phyloP scores from a whole-genome alignment of 2,888 invertebrate genomes.

The Megamerina dolium region DNA sequence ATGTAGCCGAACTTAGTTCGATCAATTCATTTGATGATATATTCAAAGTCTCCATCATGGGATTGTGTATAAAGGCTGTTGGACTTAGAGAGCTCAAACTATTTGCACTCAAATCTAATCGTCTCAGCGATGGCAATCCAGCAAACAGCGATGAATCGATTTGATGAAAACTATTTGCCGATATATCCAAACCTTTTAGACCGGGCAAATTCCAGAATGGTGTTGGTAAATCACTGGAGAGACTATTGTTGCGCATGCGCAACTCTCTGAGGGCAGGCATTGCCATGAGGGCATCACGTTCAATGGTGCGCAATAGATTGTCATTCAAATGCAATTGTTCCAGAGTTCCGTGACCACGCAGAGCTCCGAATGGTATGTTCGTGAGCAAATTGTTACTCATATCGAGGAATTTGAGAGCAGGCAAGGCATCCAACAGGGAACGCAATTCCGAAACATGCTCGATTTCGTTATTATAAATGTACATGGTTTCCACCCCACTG shows the following conservation, averaged over 20 bases:
- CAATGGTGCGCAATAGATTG: conserved; percentile 68
- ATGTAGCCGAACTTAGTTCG: conserved; percentile 68
- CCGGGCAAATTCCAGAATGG: conserved; percentile 82
- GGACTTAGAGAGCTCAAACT: conserved; percentile 65
- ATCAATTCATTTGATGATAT: conserved; percentile 69
- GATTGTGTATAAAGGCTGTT: conserved; percentile 65
- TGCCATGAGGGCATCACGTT: conserved; percentile 72
- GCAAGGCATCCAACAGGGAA: conserved; percentile 69
- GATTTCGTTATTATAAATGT: conserved; percentile 70
- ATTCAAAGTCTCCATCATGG: conserved; percentile 71
- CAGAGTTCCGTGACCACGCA: conserved; percentile 72
- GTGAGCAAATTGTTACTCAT: conserved; percentile 71
- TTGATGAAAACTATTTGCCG: conserved; percentile 66
- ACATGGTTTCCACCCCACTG: conserved; percentile 71
- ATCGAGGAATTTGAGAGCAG: conserved; percentile 70
- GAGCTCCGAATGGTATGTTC: conserved; percentile 70
- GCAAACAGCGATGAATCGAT: conserved; percentile 67
- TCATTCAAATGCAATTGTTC: conserved; percentile 76
- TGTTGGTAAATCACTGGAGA: conserved; percentile 64
- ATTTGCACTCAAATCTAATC: conserved; percentile 72
- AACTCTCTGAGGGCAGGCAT: conserved; percentile 80
- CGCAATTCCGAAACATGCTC: conserved; percentile 68
- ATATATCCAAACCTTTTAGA: conserved; percentile 76
- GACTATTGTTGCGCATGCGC: conserved; percentile 74
- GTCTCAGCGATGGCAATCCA: conserved; percentile 68